phyloP scores from a whole-genome alignment of 1,140 invertebrate genomes.

The Steinernema feltiae region DNA sequence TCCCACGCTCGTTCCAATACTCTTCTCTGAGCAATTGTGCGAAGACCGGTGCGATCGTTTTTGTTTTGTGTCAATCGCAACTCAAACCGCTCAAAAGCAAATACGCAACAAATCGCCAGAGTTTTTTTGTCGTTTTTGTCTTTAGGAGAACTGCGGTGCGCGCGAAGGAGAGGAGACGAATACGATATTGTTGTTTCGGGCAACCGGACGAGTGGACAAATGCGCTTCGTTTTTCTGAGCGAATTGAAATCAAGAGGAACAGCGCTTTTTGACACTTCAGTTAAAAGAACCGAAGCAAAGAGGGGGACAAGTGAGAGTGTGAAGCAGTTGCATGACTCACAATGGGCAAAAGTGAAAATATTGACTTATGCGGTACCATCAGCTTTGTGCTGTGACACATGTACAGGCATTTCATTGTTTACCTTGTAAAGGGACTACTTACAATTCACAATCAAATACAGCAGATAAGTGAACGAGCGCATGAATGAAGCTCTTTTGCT shows the following conservation, averaged over 20 bases:
- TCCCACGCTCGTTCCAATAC: neutral
- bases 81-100: neutral
- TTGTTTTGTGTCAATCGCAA: neutral
- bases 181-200: neutral
- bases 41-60: neutral
- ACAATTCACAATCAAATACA: no score
- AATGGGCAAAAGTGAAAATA: neutral
- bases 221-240: neutral
- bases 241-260: neutral
- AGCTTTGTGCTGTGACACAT: neutral
- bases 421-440: no score
- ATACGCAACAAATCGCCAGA: constrained; percentile 7
- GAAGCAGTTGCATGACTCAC: neutral
- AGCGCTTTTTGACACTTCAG: neutral
- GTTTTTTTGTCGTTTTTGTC: constrained; percentile 6
- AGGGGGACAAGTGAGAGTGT: neutral
- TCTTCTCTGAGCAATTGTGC: no score
- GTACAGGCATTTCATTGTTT: neutral
- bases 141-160: neutral
- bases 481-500: no score
- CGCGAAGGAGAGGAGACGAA: neutral
- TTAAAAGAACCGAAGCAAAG: no score
- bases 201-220: neutral
- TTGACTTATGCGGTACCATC: neutral
- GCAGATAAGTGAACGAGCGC: no score